Conservation (phyloP, 2,888 invertebrate species). For the Fragum fragum region DNA sequence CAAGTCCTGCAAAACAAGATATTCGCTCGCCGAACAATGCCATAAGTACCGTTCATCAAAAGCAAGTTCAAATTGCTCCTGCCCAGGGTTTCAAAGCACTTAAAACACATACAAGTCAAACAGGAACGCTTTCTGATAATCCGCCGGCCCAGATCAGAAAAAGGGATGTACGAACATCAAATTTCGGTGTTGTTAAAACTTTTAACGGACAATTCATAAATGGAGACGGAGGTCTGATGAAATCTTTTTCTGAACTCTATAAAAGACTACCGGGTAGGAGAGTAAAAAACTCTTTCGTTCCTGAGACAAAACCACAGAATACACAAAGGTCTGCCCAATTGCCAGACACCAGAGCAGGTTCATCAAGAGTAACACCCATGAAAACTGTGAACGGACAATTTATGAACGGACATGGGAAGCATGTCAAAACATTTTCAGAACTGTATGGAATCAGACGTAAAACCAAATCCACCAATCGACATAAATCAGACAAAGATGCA, state of each 20-base stretch:
- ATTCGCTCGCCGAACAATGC: background rate
- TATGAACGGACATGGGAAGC: background rate
- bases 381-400: background rate
- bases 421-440: slow-evolving; percentile 1
- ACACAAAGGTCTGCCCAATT: too few species aligned
- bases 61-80: background rate
- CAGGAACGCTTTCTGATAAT: background rate
- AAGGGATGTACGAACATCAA: background rate
- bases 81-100: background rate
- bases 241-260: background rate
- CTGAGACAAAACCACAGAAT: too few species aligned
- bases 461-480: background rate
- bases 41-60: background rate
- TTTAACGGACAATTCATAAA: background rate
- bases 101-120: background rate
- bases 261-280: background rate
- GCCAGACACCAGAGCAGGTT: too few species aligned
- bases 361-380: too few species aligned
- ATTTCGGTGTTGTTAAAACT: background rate
- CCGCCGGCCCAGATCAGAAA: background rate
- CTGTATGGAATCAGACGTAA: background rate
- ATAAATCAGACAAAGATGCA: background rate
- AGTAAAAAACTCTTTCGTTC: too few species aligned
- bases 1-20: background rate
- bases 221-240: background rate